Evolutionary conservation across 2,113 vertebrate genomes (phyloP).

Genomic region (Colossoma macropomum): DNA sequence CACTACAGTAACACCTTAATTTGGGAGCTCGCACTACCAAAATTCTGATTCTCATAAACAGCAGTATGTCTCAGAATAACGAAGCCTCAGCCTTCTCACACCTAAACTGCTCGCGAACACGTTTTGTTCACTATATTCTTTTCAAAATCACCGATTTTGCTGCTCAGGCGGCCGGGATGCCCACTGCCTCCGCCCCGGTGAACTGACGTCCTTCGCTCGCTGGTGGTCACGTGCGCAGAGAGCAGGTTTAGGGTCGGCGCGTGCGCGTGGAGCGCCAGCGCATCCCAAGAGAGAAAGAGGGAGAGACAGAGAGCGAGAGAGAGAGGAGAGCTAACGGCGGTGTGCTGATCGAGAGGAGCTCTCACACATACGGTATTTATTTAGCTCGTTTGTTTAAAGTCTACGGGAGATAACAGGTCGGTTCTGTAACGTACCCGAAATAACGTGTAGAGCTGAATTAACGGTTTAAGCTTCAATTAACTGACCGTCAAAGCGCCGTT

Average conservation of each 20-base stretch:
- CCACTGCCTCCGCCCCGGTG: neutral
- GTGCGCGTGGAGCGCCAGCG: conserved; percentile 58
- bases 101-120: neutral
- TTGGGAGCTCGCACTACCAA: too few species aligned
- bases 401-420: neutral
- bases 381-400: neutral
- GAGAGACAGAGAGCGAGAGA: neutral
- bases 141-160: neutral
- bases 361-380: neutral
- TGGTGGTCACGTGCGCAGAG: conserved; percentile 74
- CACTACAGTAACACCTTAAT: too few species aligned
- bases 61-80: too few species aligned
- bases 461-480: conserved; percentile 11
- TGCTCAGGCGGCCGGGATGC: neutral
- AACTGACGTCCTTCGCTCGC: conserved; percentile 71
- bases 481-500: conserved; percentile 35
- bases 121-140: neutral
- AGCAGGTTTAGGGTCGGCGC: conserved; percentile 70
- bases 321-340: neutral
- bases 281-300: conserved; percentile 51
- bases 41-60: too few species aligned
- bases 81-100: neutral
- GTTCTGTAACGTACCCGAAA: neutral
- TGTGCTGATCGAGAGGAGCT: neutral
- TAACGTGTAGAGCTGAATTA: conserved; percentile 1